phyloP scores from a whole-genome alignment of 2,888 invertebrate genomes.

The Pardosa pseudoannulata region DNA sequence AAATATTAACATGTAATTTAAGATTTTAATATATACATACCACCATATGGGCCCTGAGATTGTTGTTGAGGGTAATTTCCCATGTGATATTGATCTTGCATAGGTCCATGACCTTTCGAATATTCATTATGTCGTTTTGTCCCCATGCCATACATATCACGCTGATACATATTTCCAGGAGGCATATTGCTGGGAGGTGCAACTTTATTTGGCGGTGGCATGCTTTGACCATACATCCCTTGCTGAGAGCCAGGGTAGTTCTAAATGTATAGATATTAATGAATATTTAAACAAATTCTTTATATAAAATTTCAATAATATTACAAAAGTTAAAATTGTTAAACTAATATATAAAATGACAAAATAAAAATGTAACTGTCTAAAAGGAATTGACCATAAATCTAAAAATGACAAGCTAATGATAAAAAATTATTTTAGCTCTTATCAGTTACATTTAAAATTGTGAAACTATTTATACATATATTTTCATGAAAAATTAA shows the following conservation, averaged over 20 bases:
- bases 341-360: too few species aligned
- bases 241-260: constrained; percentile 64
- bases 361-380: too few species aligned
- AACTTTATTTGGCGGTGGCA: constrained; percentile 69
- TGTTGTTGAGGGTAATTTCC: constrained; percentile 62
- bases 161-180: constrained; percentile 54
- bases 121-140: constrained; percentile 76
- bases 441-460: too few species aligned
- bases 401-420: too few species aligned
- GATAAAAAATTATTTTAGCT: too few species aligned
- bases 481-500: too few species aligned
- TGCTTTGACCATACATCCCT: constrained; percentile 60
- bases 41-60: constrained; percentile 62
- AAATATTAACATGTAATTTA: too few species aligned
- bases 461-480: too few species aligned
- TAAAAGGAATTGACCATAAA: too few species aligned
- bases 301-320: too few species aligned
- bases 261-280: constrained; percentile 26
- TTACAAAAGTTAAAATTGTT: too few species aligned
- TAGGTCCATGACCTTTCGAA: constrained; percentile 74
- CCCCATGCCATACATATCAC: constrained; percentile 63
- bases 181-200: constrained; percentile 64
- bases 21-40: constrained; percentile 33
- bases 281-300: too few species aligned
- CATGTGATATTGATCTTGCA: constrained; percentile 65